These are phyloP conservation scores for Oscheius sp. DNA, from an alignment of 1,140 invertebrate species.

Conservation along the genomic window DNA sequence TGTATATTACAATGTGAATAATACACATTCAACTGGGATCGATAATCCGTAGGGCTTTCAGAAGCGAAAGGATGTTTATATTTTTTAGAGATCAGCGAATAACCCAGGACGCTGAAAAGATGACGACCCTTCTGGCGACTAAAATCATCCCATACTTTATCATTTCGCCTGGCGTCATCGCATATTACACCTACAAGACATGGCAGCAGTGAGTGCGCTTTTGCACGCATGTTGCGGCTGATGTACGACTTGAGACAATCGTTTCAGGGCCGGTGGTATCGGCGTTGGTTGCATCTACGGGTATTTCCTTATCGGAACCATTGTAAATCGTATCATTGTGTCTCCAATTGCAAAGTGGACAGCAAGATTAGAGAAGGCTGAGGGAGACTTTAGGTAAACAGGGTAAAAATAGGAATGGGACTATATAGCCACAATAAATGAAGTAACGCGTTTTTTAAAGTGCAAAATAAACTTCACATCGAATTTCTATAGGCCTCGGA, in stretches of 20 bases:
- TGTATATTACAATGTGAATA: constrained; percentile 42
- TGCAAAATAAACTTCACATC: too few species aligned
- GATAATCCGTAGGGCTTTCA: constrained; percentile 43
- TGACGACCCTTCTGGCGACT: constrained; percentile 37
- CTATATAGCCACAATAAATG: background rate
- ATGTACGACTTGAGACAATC: background rate
- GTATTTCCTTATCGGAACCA: constrained; percentile 67
- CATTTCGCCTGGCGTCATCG: constrained; percentile 37
- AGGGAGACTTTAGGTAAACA: constrained; percentile 68
- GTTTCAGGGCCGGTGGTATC: constrained; percentile 65
- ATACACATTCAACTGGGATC: constrained; percentile 34
- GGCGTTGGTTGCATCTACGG: constrained; percentile 66
- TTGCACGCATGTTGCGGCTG: too few species aligned
- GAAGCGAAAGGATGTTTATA: background rate
- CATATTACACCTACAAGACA: constrained; percentile 41
- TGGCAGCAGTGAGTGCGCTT: constrained; percentile 3
- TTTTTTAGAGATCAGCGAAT: constrained; percentile 43
- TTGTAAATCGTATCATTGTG: constrained; percentile 68
- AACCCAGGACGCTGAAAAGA: constrained; percentile 46
- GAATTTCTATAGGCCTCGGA: too few species aligned
- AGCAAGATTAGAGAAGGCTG: constrained; percentile 66
- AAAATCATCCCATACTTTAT: constrained; percentile 38
- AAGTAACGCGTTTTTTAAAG: too few species aligned
- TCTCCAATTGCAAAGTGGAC: constrained; percentile 66
- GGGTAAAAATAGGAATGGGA: background rate